Evolutionary conservation across 2,888 invertebrate species (phyloP).

Genomic region (Acronicta psi): DNA sequence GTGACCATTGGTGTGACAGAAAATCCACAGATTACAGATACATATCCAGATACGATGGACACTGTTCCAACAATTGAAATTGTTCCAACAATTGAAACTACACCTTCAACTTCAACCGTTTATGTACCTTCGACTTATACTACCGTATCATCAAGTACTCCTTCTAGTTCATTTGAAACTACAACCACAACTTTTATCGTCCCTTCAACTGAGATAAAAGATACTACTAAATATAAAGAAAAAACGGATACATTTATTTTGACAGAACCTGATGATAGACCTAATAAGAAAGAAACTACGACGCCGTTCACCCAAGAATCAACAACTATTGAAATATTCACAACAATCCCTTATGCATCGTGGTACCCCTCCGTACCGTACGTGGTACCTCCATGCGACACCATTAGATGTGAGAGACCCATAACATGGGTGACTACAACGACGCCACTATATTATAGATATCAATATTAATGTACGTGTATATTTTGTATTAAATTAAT

Average conservation of each 20-base stretch:
- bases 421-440: conserved; percentile 55
- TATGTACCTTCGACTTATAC: background rate
- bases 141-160: background rate
- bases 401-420: conserved; percentile 58
- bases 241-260: background rate
- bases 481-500: conserved; percentile 14
- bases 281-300: conserved; percentile 1
- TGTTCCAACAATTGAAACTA: too few species aligned
- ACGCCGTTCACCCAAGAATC: conserved; percentile 11
- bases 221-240: background rate
- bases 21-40: background rate
- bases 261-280: background rate
- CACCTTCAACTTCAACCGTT: background rate
- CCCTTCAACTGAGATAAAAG: background rate
- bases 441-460: conserved; percentile 19
- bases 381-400: conserved; percentile 35
- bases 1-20: background rate
- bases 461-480: conserved; percentile 22
- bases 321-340: background rate
- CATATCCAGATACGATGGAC: conserved; percentile 3
- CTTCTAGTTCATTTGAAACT: background rate
- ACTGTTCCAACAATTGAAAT: background rate
- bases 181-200: background rate
- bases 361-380: conserved; percentile 54
- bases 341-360: conserved; percentile 18